Evolutionary conservation across 37 sponge, comb jelly and placozoan genomes (phyloP).

Genomic region (Crambe crambe): DNA sequence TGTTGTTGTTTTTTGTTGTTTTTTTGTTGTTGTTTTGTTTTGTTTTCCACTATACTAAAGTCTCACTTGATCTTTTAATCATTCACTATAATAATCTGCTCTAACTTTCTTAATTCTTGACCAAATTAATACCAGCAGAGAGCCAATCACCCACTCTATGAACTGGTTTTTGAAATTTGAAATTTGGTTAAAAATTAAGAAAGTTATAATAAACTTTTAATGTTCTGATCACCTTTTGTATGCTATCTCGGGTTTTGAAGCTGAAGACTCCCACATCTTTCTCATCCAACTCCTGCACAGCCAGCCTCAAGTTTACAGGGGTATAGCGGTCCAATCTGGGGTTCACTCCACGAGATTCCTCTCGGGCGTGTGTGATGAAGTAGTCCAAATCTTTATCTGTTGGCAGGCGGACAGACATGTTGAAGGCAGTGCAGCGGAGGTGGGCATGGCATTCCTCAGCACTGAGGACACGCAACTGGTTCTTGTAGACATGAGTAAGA

Average conservation of each 20-base stretch:
- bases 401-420: slow-evolving; percentile 29
- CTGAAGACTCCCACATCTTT: slow-evolving; percentile 44
- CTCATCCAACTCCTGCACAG: slow-evolving; percentile 61
- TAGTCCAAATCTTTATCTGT: slow-evolving; percentile 38
- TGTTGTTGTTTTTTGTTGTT: no score
- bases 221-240: slow-evolving; percentile 62
- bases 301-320: slow-evolving; percentile 11
- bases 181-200: no score
- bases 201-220: no score
- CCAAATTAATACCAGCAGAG: no score
- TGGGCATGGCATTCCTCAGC: slow-evolving; percentile 61
- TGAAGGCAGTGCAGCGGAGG: slow-evolving; percentile 56
- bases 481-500: slow-evolving; percentile 37
- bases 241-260: slow-evolving; percentile 43
- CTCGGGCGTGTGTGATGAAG: slow-evolving; percentile 15
- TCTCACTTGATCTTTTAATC: no score
- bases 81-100: no score
- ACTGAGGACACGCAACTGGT: slow-evolving; percentile 35
- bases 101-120: no score
- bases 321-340: slow-evolving; percentile 54
- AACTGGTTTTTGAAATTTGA: no score
- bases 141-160: no score
- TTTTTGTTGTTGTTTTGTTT: no score
- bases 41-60: no score
- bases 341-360: slow-evolving; percentile 8